phyloP scores from a whole-genome alignment of 2,113 vertebrate genomes.

The Plotosus lineatus region DNA sequence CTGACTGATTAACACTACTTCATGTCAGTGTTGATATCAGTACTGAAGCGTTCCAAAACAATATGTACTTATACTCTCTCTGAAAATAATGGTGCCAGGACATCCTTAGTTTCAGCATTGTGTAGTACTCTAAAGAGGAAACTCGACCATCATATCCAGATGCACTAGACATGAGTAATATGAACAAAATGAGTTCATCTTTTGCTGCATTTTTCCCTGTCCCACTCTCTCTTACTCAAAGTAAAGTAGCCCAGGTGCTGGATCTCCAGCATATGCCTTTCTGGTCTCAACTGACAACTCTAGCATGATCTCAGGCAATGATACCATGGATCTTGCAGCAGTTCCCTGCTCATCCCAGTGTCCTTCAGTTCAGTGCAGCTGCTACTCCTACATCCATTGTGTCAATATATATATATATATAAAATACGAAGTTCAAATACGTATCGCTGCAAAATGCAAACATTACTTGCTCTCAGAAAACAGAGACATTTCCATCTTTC shows the following conservation, averaged over 20 bases:
- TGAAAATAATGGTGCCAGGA: background rate
- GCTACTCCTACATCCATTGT: slow-evolving; percentile 41
- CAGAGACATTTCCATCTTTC: background rate
- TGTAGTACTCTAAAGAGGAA: background rate
- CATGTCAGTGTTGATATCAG: background rate
- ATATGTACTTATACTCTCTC: background rate
- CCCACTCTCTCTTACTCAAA: slow-evolving; percentile 60
- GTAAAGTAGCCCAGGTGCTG: slow-evolving; percentile 52
- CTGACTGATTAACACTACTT: background rate
- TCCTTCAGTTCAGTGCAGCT: slow-evolving; percentile 44
- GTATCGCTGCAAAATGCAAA: background rate
- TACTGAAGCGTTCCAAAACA: background rate
- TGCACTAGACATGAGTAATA: background rate
- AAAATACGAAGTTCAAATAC: slow-evolving; percentile 39
- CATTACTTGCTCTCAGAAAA: background rate
- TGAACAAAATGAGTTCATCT: slow-evolving; percentile 60
- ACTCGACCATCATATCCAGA: background rate
- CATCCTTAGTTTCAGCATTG: background rate
- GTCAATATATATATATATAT: no score
- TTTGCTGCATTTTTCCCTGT: slow-evolving; percentile 69
- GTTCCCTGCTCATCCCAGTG: slow-evolving; percentile 50
- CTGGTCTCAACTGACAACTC: slow-evolving; percentile 49
- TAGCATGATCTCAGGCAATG: slow-evolving; percentile 60
- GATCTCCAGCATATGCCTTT: slow-evolving; percentile 32
- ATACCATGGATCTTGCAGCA: slow-evolving; percentile 50